Percentiles rank a stretch among this genome's conserved stretches.
Conservation (phyloP, 2,888 invertebrate species). For the Noctua fimbriata region DNA sequence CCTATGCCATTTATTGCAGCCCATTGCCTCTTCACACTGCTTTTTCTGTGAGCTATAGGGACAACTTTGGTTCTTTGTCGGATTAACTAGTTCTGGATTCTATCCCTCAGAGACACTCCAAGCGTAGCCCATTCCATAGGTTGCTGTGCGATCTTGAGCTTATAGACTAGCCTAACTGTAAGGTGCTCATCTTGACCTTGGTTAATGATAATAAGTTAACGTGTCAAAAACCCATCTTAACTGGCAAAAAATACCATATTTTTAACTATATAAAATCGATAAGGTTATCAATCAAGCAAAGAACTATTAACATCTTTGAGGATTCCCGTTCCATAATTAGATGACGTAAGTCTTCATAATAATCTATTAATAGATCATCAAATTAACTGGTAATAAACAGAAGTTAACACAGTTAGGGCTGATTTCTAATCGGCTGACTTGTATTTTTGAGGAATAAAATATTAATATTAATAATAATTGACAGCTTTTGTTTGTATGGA, state of each 20-base stretch:
- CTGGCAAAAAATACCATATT: neutral
- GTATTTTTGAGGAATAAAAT: neutral
- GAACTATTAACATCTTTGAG: neutral
- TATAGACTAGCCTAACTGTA: neutral
- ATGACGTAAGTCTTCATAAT: slow-evolving; percentile 1
- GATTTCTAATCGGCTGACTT: neutral
- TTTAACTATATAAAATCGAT: neutral
- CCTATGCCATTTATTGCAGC: no score
- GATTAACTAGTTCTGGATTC: neutral
- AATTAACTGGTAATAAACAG: neutral
- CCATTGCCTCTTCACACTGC: neutral
- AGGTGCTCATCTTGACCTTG: neutral
- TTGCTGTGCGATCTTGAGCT: neutral
- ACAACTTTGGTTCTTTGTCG: neutral
- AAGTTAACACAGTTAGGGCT: neutral
- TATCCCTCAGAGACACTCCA: neutral
- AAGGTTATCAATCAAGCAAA: slow-evolving; percentile 9
- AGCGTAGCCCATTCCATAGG: neutral
- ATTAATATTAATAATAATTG: no score
- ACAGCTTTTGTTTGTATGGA: neutral
- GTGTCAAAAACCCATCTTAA: neutral
- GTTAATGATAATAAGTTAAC: neutral
- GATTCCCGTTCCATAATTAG: neutral
- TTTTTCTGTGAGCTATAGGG: no score
- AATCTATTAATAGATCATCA: slow-evolving; percentile 2